Base-by-base conservation (phyloP, 37 sponge, comb jelly and placozoan genomes). In the Crambe crambe region DNA sequence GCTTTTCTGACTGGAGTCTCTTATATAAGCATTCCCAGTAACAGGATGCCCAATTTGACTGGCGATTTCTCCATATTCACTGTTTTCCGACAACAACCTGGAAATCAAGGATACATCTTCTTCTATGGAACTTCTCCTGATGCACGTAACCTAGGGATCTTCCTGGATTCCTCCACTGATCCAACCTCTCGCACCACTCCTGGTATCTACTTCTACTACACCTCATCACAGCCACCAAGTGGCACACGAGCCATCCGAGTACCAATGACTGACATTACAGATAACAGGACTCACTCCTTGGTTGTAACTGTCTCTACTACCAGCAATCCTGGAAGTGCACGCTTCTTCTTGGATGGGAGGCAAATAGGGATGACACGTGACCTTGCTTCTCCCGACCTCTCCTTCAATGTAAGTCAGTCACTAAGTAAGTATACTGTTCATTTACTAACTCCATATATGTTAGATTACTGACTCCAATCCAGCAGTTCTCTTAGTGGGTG, bases 71-170 rank as follows among this genome's bases (percentile, higher is more conserved):
- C 91, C 22, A 63, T 90, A 5, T 80, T 85, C 59, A 74, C 83
- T 21, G 38, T 75, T 36, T 90, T 90, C 47, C 70, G 79, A 41
- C 91, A 90, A 43, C 68, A 81, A 25, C 71, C 68, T n/a, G 68
- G 63, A 5, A 86, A 81, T 23, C 37, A 25, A 47, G 91, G 91
- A 17, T 90, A 90, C 30, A 59, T 90, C 21, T 47, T 90, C 74
- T 90, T 78, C 43, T 85, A 78, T 70, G 86, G 91, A 8, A 81
- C 82, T 5, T 80, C 85, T 37, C 71, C 56, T 12, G 75, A 72
- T 23, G 54, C 35, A 0, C 78, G 82, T 9, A 90, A 85, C 47
- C 81, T 81, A 68, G 91, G 73, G 12, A 65, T 90, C 4, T 80
- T 90, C 39, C 31, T 90, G 23, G 82, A 90, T 51, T 60, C 62